These are phyloP conservation scores for Machaerirhynchus nigripectus DNA, from an alignment of 2,113 vertebrate genomes.

Conservation along the genomic window DNA sequence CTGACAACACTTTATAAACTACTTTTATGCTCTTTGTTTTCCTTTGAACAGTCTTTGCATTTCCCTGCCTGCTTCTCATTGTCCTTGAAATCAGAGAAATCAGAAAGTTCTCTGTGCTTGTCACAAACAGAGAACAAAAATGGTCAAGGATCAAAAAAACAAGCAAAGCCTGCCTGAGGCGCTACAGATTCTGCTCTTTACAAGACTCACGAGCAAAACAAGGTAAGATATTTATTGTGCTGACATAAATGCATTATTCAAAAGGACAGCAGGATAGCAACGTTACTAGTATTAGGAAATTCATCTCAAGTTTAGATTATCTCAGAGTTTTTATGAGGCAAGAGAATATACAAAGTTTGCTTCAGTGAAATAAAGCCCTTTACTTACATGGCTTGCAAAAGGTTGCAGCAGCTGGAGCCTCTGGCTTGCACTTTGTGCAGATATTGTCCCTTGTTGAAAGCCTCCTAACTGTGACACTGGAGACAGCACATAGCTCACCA, in stretches of 20 bases:
- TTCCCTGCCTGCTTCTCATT: background rate
- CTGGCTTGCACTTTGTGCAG: conserved; percentile 42
- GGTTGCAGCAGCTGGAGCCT: conserved; percentile 64
- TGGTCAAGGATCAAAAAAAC: background rate
- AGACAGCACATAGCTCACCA: conserved; percentile 25
- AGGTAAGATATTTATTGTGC: background rate
- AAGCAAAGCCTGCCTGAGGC: background rate
- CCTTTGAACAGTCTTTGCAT: background rate
- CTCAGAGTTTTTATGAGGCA: background rate
- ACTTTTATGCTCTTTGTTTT: background rate
- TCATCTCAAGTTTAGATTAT: background rate
- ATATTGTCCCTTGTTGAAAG: conserved; percentile 44
- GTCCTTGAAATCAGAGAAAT: background rate
- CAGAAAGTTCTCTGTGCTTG: background rate
- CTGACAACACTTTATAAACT: background rate
- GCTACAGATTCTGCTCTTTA: background rate
- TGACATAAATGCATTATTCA: background rate
- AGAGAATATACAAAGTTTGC: background rate
- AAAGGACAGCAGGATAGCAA: background rate
- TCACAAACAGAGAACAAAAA: background rate
- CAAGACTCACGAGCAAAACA: background rate
- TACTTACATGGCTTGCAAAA: conserved; percentile 67
- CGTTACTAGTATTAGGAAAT: background rate
- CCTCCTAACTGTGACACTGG: conserved; percentile 38
- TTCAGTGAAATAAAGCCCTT: background rate